Evolutionary conservation across 2,888 invertebrate genomes (phyloP).

Genomic region (Anticlea derivata): DNA sequence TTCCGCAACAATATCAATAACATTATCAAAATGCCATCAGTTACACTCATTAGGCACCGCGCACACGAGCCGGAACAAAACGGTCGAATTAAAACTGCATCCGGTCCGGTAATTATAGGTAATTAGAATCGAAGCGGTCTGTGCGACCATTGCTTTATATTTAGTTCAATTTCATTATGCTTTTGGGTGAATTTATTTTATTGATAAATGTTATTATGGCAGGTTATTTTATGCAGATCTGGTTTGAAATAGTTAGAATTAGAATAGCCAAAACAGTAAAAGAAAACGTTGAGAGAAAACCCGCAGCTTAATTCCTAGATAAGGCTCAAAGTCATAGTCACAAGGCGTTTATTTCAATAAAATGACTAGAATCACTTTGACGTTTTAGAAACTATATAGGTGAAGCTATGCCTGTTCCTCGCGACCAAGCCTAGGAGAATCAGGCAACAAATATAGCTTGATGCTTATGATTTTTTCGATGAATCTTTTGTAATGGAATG

Average conservation of each 20-base stretch:
- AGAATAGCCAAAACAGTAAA: no score
- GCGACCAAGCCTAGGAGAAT: no score
- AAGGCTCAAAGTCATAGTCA: no score
- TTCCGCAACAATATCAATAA: conserved; percentile 59
- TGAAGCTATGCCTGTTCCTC: no score
- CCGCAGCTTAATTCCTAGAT: no score
- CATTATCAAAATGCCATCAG: conserved; percentile 74
- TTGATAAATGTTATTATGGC: conserved; percentile 24
- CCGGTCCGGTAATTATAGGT: conserved; percentile 69
- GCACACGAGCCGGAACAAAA: conserved; percentile 55
- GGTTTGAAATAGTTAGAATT: conserved; percentile 1
- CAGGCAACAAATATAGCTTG: no score
- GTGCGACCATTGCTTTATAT: conserved; percentile 55
- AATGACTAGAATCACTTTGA: no score
- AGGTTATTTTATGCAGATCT: conserved; percentile 8
- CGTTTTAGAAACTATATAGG: no score
- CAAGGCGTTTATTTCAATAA: no score
- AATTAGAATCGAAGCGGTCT: conserved; percentile 69
- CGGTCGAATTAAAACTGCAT: conserved; percentile 77
- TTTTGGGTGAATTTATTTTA: conserved; percentile 24
- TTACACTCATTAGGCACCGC: conserved; percentile 66
- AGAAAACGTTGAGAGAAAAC: no score
- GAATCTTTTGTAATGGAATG: no score
- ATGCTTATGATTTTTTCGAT: no score
- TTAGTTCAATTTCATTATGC: conserved; percentile 47